phyloP scores from a whole-genome alignment of 37 sponge, comb jelly and placozoan genomes.

The Lycopodina hypogea region DNA sequence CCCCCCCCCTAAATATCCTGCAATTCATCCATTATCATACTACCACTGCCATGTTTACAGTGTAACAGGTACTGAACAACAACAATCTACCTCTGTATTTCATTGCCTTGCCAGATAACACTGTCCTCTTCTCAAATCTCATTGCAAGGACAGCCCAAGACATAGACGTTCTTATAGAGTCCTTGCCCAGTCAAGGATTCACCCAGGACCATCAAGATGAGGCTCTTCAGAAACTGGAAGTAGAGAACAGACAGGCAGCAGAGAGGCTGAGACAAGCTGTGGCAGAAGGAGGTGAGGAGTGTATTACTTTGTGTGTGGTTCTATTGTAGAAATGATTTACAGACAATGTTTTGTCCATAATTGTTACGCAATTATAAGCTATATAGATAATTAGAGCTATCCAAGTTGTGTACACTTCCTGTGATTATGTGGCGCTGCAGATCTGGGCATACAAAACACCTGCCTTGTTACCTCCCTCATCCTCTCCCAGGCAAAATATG shows the following conservation, averaged over 20 bases:
- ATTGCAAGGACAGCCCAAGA: slow-evolving; percentile 86
- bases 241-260: slow-evolving; percentile 43
- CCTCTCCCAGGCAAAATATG: no score
- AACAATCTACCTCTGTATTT: slow-evolving; percentile 2
- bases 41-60: not conserved
- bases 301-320: not conserved
- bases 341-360: not conserved
- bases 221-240: slow-evolving; percentile 40
- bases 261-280: slow-evolving; percentile 36
- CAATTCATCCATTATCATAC: not conserved
- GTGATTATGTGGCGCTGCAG: no score
- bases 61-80: not conserved
- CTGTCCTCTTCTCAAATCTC: slow-evolving; percentile 61
- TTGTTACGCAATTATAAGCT: not conserved
- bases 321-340: not conserved
- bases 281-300: slow-evolving; percentile 59
- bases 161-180: slow-evolving; percentile 80
- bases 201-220: slow-evolving; percentile 69
- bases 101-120: slow-evolving; percentile 32
- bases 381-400: not conserved
- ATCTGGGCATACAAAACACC: no score
- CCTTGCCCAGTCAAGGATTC: slow-evolving; percentile 71
- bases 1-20: not conserved
- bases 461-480: no score
- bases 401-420: not conserved